These are phyloP conservation scores for Manis crassicaudata DNA, from an alignment of 2,797 vertebrate genomes.

Conservation along the genomic window DNA sequence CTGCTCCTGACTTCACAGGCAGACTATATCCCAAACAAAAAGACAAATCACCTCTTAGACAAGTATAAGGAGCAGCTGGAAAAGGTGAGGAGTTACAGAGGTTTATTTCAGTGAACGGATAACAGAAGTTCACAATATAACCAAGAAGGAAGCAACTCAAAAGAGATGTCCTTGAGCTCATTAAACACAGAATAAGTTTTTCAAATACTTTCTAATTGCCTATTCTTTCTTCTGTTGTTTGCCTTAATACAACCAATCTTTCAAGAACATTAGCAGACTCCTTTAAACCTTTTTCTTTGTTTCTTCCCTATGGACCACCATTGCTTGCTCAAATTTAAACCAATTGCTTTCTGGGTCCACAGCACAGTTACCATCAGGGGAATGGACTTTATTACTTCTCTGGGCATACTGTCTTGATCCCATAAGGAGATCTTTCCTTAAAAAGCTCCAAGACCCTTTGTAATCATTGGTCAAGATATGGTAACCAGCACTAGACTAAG, in stretches of 20 bases:
- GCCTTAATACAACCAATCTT: neutral
- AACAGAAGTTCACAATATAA: neutral
- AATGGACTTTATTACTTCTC: neutral
- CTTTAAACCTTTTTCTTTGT: constrained; percentile 8
- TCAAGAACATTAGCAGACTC: constrained; percentile 2
- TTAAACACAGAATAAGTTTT: constrained; percentile 41
- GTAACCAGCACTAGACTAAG: neutral
- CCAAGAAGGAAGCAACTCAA: constrained; percentile 28
- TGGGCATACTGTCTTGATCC: neutral
- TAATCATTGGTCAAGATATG: neutral
- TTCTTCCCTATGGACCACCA: neutral
- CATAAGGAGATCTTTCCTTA: neutral
- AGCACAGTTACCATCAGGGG: neutral
- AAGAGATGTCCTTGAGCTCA: neutral
- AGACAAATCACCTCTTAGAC: neutral
- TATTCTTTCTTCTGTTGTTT: constrained; percentile 22
- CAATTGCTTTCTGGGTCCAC: neutral
- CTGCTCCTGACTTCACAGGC: neutral
- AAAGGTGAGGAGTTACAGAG: neutral
- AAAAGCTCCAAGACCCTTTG: neutral
- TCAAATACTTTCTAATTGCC: constrained; percentile 24
- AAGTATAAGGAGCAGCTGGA: neutral
- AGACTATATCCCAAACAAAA: neutral
- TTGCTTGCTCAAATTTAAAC: neutral
- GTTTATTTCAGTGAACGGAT: neutral